Base-by-base conservation (phyloP, 2,888 invertebrate species). In the Dinocampus coccinellae region DNA sequence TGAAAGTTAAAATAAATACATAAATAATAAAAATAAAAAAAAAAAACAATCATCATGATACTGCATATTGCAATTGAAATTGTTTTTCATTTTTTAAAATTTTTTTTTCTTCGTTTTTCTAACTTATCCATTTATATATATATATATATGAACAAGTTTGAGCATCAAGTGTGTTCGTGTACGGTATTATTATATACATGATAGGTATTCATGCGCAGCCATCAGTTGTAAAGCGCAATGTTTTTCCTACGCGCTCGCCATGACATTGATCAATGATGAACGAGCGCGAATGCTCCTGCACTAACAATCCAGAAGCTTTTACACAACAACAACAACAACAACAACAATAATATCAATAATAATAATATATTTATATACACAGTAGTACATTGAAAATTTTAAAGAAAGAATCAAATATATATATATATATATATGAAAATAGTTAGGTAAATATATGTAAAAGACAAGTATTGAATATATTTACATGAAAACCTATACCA, bases 221-320 rank as follows among this genome's bases (percentile, higher is more conserved):
- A n/a, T 22, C 16, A 20, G 20, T 47, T 2, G 47, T n/a, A n/a
- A 6, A 39, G 4, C 39, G n/a, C 20, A 64, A 52, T 65, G 34
- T 65, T 70, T 71, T 71, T 66, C 66, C 33, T 13, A 22, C 16
- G 33, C 6, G 33, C 16, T n/a, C 29, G 22, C 55, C n/a, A 24
- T 67, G 62, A 62, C 72, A 72, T 72, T 72, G 72, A 72, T 72
- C 67, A 72, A 72, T 55, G 67, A n/a, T n/a, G n/a, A n/a, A n/a
- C n/a, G n/a, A 42, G 52, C 33, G 42, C 36, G 36, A 60, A n/a
- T 65, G 65, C 60, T 70, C 60, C n/a, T 36, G 52, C 52, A 26
- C 26, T n/a, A n/a, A n/a, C n/a, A n/a, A n/a, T n/a, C n/a, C n/a
- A n/a, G n/a, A n/a, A n/a, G n/a, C n/a, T n/a, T n/a, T n/a, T n/a